Evolutionary conservation across 2,888 invertebrate genomes (phyloP).

Genomic region (Formica aserva): DNA sequence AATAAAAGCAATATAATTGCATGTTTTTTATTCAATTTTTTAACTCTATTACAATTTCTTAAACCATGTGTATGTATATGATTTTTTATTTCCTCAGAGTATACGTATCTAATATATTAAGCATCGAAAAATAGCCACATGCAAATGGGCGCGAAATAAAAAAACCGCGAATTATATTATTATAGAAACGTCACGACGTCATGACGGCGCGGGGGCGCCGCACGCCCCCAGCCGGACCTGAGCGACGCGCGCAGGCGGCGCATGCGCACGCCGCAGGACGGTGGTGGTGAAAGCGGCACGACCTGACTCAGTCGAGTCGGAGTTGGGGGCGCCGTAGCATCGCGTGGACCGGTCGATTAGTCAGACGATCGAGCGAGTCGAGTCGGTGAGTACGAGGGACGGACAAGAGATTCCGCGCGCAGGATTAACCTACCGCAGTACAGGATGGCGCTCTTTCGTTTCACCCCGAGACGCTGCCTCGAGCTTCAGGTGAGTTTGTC

Average conservation of each 20-base stretch:
- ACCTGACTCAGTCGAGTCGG: constrained; percentile 77
- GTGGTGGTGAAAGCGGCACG: constrained; percentile 62
- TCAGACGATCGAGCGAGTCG: constrained; percentile 31
- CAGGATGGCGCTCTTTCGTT: constrained; percentile 84
- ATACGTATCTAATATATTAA: not conserved
- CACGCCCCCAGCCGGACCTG: constrained; percentile 52
- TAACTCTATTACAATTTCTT: not conserved
- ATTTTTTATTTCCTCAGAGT: not conserved
- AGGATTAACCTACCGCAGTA: constrained; percentile 68
- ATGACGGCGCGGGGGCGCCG: not conserved
- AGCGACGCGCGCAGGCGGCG: constrained; percentile 42
- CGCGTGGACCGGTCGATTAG: constrained; percentile 79
- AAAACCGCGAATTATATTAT: not conserved
- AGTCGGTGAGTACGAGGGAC: constrained; percentile 73
- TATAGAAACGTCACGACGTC: not conserved
- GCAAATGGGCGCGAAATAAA: too few relatives aligned
- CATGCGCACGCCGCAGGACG: constrained; percentile 64
- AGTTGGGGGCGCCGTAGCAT: constrained; percentile 81
- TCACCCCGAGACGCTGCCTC: constrained; percentile 82
- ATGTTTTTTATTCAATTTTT: not conserved
- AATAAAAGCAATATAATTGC: not conserved
- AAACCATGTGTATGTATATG: not conserved
- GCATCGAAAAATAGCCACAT: not conserved
- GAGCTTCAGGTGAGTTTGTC: constrained; percentile 82
- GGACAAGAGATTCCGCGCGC: constrained; percentile 58